Percentiles rank a stretch among this genome's conserved stretches.
These are phyloP conservation scores for Penaeus japonicus DNA, from an alignment of 1,140 invertebrate species.

Conservation along the genomic window DNA sequence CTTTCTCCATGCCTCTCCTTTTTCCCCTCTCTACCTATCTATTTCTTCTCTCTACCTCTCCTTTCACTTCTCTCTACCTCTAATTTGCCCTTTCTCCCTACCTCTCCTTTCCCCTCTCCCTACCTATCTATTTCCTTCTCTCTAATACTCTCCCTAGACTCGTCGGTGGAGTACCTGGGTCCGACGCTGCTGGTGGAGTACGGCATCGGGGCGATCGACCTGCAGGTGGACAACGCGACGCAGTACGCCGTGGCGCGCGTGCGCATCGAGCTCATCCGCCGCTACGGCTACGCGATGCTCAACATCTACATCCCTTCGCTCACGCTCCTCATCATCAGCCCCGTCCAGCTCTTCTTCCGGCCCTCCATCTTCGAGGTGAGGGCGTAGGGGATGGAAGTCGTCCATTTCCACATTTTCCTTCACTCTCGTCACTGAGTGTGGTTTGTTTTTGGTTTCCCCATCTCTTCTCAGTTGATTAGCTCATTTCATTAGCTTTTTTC, in stretches of 20 bases:
- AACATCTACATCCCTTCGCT: constrained; percentile 49
- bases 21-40: too few relatives aligned
- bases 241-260: constrained; percentile 17
- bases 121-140: too few relatives aligned
- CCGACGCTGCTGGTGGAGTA: constrained; percentile 18
- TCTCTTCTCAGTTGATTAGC: too few relatives aligned
- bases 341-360: constrained; percentile 45
- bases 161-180: constrained; percentile 3
- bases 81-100: too few relatives aligned
- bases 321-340: constrained; percentile 41
- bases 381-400: neutral
- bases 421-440: too few relatives aligned
- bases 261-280: constrained; percentile 34
- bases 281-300: constrained; percentile 42
- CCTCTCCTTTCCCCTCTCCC: too few relatives aligned
- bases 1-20: too few relatives aligned
- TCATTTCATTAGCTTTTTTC: too few relatives aligned
- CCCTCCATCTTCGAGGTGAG: constrained; percentile 39
- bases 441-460: too few relatives aligned
- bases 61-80: too few relatives aligned
- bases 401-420: too few relatives aligned
- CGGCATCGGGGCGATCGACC: neutral
- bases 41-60: too few relatives aligned
- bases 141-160: neutral
- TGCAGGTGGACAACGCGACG: neutral